These are phyloP conservation scores for Drosophila formosana DNA, from an alignment of 2,888 invertebrate genomes.

Conservation along the genomic window DNA sequence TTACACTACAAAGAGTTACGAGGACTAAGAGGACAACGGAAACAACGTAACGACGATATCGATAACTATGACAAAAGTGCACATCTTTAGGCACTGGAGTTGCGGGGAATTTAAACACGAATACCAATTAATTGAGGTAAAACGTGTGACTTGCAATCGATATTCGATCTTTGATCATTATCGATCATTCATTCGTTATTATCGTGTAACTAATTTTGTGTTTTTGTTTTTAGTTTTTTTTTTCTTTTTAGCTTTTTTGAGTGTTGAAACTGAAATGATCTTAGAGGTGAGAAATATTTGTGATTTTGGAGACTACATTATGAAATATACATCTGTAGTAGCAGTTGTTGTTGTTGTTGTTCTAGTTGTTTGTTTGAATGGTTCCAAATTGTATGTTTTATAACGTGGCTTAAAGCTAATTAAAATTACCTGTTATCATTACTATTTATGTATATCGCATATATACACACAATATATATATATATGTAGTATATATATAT, in stretches of 20 bases:
- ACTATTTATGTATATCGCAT: conserved; percentile 34
- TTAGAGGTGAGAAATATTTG: conserved; percentile 34
- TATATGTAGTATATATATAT: conserved; percentile 25
- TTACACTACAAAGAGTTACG: conserved; percentile 33
- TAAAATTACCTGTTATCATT: conserved; percentile 70
- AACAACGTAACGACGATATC: conserved; percentile 21
- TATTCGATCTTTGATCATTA: conserved; percentile 41
- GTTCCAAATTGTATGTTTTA: conserved; percentile 49
- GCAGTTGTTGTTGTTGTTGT: conserved; percentile 19
- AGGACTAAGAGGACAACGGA: conserved; percentile 9
- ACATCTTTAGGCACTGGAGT: conserved; percentile 4
- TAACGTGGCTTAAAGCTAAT: conserved; percentile 68
- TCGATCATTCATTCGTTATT: conserved; percentile 30
- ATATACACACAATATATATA: conserved; percentile 20
- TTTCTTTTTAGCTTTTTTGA: conserved; percentile 27
- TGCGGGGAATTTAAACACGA: background rate
- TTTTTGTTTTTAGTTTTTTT: background rate
- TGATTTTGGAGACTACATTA: conserved; percentile 21
- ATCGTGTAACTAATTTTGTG: conserved; percentile 44
- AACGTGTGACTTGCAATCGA: conserved; percentile 58
- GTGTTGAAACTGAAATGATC: conserved; percentile 40
- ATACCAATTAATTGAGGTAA: conserved; percentile 28
- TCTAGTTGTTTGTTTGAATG: conserved; percentile 27
- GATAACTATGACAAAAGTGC: conserved; percentile 27
- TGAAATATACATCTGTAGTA: conserved; percentile 32